Percentiles rank a stretch among this genome's conserved stretches.
Conservation (phyloP, 2,888 invertebrate species). For the Himalopsyche japonica region DNA sequence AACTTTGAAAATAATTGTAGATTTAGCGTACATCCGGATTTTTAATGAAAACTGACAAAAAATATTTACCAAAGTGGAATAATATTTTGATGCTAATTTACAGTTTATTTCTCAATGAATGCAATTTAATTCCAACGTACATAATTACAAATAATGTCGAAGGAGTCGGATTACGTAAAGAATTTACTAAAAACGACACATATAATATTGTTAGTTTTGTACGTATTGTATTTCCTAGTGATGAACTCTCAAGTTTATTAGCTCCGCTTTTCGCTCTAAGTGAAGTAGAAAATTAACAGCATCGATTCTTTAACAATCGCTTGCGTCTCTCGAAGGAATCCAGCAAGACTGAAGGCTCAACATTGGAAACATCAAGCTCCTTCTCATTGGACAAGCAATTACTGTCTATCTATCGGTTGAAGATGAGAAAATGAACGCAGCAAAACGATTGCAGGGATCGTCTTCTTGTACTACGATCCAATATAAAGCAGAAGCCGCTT, state of each 20-base stretch:
- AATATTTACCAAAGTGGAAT: too few species aligned
- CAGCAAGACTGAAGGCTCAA: neutral
- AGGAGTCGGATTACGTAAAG: neutral
- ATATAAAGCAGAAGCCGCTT: neutral
- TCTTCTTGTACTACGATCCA: neutral
- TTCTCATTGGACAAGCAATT: slow-evolving; percentile 37
- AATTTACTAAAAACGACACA: neutral
- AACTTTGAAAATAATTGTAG: too few species aligned
- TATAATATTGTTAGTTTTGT: neutral
- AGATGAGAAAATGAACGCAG: neutral
- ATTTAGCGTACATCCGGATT: too few species aligned
- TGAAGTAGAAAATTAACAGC: neutral
- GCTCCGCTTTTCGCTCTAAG: neutral
- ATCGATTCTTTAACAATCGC: neutral
- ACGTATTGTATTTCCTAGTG: neutral
- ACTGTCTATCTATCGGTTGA: slow-evolving; percentile 30
- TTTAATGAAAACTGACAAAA: too few species aligned
- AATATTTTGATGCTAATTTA: too few species aligned
- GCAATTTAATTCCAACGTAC: too few species aligned
- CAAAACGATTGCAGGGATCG: neutral
- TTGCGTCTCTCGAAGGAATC: neutral
- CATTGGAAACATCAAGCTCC: neutral
- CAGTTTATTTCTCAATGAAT: too few species aligned
- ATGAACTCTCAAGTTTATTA: neutral
- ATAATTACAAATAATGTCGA: neutral